Conservation (phyloP, 2,113 vertebrate genomes). For the Oreochromis tanganicae region DNA sequence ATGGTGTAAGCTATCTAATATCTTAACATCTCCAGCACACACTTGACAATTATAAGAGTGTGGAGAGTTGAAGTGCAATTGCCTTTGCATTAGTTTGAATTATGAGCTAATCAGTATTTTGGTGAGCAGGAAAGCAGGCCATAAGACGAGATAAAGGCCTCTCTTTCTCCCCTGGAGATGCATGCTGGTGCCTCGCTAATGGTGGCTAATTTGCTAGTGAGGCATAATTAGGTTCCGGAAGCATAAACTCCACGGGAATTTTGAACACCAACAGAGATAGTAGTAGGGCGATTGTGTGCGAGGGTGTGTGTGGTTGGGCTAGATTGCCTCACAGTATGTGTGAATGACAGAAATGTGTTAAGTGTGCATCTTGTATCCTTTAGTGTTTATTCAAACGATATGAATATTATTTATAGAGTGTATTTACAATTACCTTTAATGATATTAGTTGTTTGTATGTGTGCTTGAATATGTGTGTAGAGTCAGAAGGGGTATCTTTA, state of each 20-base stretch:
- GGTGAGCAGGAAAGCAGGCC: constrained; percentile 49
- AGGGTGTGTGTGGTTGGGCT: background rate
- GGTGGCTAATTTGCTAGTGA: constrained; percentile 67
- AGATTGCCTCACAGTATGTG: background rate
- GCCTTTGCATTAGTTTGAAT: constrained; percentile 53
- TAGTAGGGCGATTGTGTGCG: background rate
- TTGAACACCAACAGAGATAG: constrained; percentile 45
- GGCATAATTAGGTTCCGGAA: constrained; percentile 67
- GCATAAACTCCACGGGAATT: constrained; percentile 47
- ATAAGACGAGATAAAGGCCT: constrained; percentile 46
- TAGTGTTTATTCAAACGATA: background rate
- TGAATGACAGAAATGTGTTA: background rate
- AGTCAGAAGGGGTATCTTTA: constrained; percentile 2
- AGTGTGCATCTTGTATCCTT: background rate
- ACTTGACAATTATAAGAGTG: background rate
- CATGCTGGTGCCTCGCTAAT: constrained; percentile 50
- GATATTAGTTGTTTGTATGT: background rate
- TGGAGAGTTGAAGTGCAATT: background rate
- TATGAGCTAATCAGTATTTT: constrained; percentile 57
- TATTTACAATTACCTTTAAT: background rate
- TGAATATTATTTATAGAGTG: background rate
- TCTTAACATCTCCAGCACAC: background rate
- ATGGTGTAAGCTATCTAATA: background rate
- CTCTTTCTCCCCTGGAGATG: constrained; percentile 49
- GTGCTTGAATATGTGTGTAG: background rate